phyloP scores from a whole-genome alignment of 2,888 invertebrate species.

The Cyclophora punctaria region DNA sequence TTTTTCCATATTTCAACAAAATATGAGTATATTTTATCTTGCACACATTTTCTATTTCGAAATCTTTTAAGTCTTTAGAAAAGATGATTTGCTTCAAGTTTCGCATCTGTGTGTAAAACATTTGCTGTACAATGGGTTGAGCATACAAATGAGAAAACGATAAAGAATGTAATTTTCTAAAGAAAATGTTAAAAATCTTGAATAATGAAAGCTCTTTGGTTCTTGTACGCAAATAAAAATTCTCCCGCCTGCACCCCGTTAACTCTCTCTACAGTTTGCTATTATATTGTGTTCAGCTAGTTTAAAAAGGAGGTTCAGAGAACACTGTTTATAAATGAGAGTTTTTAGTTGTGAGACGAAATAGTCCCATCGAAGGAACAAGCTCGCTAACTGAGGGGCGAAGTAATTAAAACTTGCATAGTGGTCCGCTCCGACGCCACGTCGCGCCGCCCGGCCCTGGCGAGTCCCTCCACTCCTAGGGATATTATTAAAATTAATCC shows the following conservation, averaged over 20 bases:
- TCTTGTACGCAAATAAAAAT: constrained; percentile 12
- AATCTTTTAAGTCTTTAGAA: too few species aligned
- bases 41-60: too few species aligned
- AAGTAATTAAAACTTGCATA: constrained; percentile 68
- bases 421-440: constrained; percentile 18
- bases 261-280: constrained; percentile 19
- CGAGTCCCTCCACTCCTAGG: constrained; percentile 25
- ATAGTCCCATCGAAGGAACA: constrained; percentile 51
- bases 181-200: constrained; percentile 1
- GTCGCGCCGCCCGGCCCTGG: constrained; percentile 23
- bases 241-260: constrained; percentile 15
- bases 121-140: too few species aligned
- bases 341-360: constrained; percentile 57
- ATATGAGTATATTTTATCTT: background rate
- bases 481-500: constrained; percentile 35
- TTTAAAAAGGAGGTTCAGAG: constrained; percentile 37
- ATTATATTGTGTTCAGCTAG: constrained; percentile 34
- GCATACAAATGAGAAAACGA: too few species aligned
- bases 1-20: constrained; percentile 21
- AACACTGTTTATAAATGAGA: constrained; percentile 56
- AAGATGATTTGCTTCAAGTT: too few species aligned
- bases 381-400: constrained; percentile 47
- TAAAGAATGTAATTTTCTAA: too few species aligned
- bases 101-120: too few species aligned
- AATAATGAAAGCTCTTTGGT: constrained; percentile 20